Base-by-base conservation (phyloP, 2,888 invertebrate genomes). In the Eurytoma adleriae region DNA sequence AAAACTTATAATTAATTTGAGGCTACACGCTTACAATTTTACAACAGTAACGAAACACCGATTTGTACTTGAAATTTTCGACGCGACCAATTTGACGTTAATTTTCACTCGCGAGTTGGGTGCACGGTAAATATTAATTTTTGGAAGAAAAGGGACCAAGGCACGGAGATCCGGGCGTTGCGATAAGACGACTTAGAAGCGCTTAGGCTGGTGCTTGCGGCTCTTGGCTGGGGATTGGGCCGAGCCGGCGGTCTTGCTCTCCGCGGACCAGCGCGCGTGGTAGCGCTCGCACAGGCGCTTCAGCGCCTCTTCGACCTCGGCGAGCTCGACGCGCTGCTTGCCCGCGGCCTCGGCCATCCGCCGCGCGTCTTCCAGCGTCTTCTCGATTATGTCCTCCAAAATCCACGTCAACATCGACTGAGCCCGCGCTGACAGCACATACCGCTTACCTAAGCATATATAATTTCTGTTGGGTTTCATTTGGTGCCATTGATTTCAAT, bases 331-430 rank as follows among this genome's bases (percentile, higher is more conserved):
- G 82, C 85, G 83, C 71, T 82, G 84, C 80, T 89, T 90, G 52
- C 89, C 90, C 73, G 87, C 85, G 67, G 76, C 79, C 80, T 85
- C 85, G 73, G 89, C 89, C 83, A 89, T 85, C 78, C 86, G 87
- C 83, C 84, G 87, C 75, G 89, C 90, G 72, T 90, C 88, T 84
- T 86, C 85, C 67, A 90, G 85, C 71, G 88, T 88, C 82, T 89
- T 87, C 84, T 89, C 88, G 82, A 90, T 86, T 83, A 90, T 87
- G 84, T 88, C 89, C 81, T 87, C 87, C 54, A 90, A 83, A 50
- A 90, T 86, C 75, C 86, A 84, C 81, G 87, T 86, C 79, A 90
- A 86, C 71, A 87, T 86, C 24, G 85, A 82, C 79, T 88, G 86
- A 3, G 89, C 89, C 54, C 85, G 85, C 4, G 85, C 80, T 16